Percentiles rank a stretch among this genome's conserved stretches.
Conservation (phyloP, 2,888 invertebrate species). For the Ernsta delagoae region DNA sequence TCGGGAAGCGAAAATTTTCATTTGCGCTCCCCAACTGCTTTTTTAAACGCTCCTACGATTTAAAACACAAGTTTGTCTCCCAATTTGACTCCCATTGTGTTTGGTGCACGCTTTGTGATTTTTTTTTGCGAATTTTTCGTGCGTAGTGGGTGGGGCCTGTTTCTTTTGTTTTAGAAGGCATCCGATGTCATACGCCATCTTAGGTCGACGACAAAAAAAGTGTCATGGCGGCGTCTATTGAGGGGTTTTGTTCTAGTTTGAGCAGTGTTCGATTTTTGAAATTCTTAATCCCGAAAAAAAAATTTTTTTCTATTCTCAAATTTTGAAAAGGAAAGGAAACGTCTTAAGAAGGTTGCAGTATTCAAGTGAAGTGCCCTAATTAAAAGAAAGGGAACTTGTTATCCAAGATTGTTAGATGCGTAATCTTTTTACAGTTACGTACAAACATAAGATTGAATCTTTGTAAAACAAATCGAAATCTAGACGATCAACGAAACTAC, state of each 20-base stretch:
- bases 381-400: no score
- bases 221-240: slow-evolving; percentile 75
- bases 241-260: slow-evolving; percentile 44
- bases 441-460: no score
- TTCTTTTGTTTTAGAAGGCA: slow-evolving; percentile 81
- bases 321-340: not conserved
- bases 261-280: slow-evolving; percentile 31
- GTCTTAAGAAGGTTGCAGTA: not conserved
- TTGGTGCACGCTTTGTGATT: slow-evolving; percentile 40
- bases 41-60: slow-evolving; percentile 54
- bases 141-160: slow-evolving; percentile 68
- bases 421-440: no score
- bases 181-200: slow-evolving; percentile 74
- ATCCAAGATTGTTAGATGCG: no score
- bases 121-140: slow-evolving; percentile 48
- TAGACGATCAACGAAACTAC: no score
- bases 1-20: slow-evolving; percentile 45
- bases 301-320: not conserved
- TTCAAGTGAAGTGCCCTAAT: no score
- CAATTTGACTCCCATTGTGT: slow-evolving; percentile 37
- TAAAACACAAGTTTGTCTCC: slow-evolving; percentile 42
- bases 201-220: slow-evolving; percentile 78
- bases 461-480: no score
- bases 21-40: slow-evolving; percentile 9
- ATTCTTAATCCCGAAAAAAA: slow-evolving; percentile 8